Evolutionary conservation across 1,140 invertebrate genomes (phyloP).

Genomic region (Bursaphelenchus mucronatus): DNA sequence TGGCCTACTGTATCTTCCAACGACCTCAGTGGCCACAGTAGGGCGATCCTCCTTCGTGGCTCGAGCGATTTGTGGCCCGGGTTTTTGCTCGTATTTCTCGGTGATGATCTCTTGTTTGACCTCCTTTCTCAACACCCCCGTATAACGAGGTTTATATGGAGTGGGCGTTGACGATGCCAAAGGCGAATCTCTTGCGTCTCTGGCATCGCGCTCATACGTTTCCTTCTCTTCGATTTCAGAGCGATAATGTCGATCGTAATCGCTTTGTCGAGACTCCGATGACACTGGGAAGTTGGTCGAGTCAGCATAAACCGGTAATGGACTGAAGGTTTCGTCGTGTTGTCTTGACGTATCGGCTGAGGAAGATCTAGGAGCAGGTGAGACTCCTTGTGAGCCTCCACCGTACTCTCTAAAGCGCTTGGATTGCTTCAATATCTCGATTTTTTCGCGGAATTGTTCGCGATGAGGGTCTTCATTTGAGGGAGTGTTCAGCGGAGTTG

Average conservation of each 20-base stretch:
- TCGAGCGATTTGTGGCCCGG: too few species aligned
- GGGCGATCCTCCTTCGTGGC: too few species aligned
- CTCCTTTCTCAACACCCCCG: too few species aligned
- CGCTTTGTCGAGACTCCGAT: constrained; percentile 7
- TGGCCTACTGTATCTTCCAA: too few species aligned
- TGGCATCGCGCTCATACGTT: too few species aligned
- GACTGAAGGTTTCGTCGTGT: neutral
- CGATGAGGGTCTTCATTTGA: neutral
- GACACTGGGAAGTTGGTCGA: neutral
- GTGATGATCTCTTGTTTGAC: too few species aligned
- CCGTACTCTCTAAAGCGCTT: constrained; percentile 10
- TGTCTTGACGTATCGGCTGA: constrained; percentile 7
- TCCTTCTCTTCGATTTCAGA: too few species aligned
- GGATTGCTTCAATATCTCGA: constrained; percentile 11
- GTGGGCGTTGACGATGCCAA: too few species aligned
- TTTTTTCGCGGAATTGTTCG: constrained; percentile 10
- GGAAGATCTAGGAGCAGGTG: constrained; percentile 3
- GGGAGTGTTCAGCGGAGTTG: constrained; percentile 12
- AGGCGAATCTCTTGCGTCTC: too few species aligned
- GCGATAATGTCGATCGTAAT: neutral
- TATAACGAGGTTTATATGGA: too few species aligned
- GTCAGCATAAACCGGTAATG: neutral
- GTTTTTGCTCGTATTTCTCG: too few species aligned
- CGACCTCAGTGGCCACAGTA: too few species aligned
- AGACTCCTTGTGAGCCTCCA: neutral